Evolutionary conservation across 2,888 invertebrate species (phyloP).

Genomic region (Drosophila monieri): DNA sequence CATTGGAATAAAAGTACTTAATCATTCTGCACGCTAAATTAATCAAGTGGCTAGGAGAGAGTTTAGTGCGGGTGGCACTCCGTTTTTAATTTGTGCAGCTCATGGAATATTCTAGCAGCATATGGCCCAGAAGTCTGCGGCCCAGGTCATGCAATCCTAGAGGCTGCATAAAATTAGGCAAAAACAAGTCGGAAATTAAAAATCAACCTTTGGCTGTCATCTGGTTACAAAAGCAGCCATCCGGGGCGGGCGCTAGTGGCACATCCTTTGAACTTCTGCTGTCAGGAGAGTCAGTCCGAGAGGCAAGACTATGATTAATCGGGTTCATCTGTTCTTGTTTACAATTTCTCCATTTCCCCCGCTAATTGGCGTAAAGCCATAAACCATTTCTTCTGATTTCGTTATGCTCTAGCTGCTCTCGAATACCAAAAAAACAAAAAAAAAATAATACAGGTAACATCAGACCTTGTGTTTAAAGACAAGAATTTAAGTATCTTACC

Average conservation of each 20-base stretch:
- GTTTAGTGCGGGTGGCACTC: conserved; percentile 39
- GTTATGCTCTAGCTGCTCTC: conserved; percentile 53
- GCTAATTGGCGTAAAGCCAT: conserved; percentile 64
- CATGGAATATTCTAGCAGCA: conserved; percentile 77
- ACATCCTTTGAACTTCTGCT: conserved; percentile 31
- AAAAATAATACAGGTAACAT: conserved; percentile 4
- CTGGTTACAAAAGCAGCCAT: conserved; percentile 45
- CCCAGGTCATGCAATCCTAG: conserved; percentile 58
- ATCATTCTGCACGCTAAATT: conserved; percentile 81
- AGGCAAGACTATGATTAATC: conserved; percentile 74
- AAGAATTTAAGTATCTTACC: not conserved
- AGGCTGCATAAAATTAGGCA: conserved; percentile 75
- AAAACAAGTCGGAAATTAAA: conserved; percentile 73
- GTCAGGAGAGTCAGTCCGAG: conserved; percentile 12
- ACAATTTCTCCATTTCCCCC: conserved; percentile 57
- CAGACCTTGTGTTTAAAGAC: not conserved
- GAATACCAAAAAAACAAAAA: conserved; percentile 42
- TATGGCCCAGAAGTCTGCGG: conserved; percentile 58
- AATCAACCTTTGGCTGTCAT: conserved; percentile 57
- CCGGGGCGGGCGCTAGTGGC: conserved; percentile 44
- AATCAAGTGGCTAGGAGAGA: conserved; percentile 76
- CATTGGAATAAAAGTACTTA: conserved; percentile 77
- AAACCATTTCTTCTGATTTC: conserved; percentile 54
- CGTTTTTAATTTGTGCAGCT: conserved; percentile 78
- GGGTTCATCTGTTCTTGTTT: conserved; percentile 75